Evolutionary conservation across 2,113 vertebrate species (phyloP).

Genomic region (Prionailurus viverrinus): DNA sequence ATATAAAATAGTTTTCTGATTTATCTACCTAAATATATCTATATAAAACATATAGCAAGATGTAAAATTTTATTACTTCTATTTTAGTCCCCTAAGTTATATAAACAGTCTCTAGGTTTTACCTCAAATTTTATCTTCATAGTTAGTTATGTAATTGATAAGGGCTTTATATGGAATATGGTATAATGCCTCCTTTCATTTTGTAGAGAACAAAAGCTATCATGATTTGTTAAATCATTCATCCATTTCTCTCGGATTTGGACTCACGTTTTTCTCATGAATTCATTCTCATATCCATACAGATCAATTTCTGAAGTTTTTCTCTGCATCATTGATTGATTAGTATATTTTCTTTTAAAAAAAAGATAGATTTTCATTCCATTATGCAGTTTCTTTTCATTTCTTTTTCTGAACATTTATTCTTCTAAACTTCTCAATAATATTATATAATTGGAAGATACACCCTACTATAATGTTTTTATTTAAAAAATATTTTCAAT

Average conservation of each 20-base stretch:
- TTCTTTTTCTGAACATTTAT: background rate
- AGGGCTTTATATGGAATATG: background rate
- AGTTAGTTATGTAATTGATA: background rate
- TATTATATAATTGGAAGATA: background rate
- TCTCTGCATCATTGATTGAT: background rate
- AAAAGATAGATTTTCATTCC: background rate
- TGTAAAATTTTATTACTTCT: background rate
- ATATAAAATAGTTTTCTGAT: background rate
- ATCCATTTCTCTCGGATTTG: background rate
- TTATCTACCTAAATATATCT: background rate
- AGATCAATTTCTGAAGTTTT: background rate
- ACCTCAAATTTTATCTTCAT: background rate
- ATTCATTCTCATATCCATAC: background rate
- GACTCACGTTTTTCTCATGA: background rate
- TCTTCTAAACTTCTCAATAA: background rate
- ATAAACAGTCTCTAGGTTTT: background rate
- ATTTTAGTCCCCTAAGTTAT: background rate
- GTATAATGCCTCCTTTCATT: background rate
- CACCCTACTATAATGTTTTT: background rate
- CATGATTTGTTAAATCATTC: background rate
- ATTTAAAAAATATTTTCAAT: too few species aligned
- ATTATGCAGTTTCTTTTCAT: background rate
- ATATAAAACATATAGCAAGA: background rate
- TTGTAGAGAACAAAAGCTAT: background rate
- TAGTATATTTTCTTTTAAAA: background rate